phyloP scores from a whole-genome alignment of 2,888 invertebrate species.

The Microplitis deprimator region DNA sequence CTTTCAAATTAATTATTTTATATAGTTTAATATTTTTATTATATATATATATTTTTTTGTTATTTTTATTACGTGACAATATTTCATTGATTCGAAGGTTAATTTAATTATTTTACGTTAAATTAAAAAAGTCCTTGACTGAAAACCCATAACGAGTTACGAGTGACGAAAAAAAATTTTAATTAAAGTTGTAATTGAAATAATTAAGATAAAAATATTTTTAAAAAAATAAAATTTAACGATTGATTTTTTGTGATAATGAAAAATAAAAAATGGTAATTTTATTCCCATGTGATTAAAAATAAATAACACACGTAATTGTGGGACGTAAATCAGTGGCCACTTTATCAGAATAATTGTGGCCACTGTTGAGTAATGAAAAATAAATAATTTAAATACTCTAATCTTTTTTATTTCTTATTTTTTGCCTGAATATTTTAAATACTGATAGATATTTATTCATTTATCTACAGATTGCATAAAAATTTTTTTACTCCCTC shows the following conservation, averaged over 20 bases:
- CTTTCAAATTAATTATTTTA: background rate
- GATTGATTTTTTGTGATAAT: background rate
- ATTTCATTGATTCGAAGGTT: background rate
- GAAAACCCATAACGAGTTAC: too few species aligned
- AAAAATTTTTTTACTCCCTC: too few species aligned
- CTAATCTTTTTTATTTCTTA: background rate
- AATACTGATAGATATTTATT: too few species aligned
- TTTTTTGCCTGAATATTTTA: too few species aligned
- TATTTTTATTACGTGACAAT: background rate
- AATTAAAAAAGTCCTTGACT: background rate
- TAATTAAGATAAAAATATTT: too few species aligned
- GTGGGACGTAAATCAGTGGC: background rate
- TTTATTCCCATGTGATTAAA: background rate
- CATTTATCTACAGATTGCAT: too few species aligned
- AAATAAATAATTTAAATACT: background rate
- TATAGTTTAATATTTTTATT: background rate
- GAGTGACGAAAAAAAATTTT: too few species aligned
- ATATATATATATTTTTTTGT: background rate
- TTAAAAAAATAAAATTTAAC: background rate
- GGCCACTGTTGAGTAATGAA: background rate
- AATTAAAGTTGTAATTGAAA: too few species aligned
- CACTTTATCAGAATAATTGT: background rate
- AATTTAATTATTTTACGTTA: background rate
- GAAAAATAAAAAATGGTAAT: background rate
- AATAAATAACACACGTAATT: background rate